Base-by-base conservation (phyloP, 2,888 invertebrate species). In the Folsomia candida region DNA sequence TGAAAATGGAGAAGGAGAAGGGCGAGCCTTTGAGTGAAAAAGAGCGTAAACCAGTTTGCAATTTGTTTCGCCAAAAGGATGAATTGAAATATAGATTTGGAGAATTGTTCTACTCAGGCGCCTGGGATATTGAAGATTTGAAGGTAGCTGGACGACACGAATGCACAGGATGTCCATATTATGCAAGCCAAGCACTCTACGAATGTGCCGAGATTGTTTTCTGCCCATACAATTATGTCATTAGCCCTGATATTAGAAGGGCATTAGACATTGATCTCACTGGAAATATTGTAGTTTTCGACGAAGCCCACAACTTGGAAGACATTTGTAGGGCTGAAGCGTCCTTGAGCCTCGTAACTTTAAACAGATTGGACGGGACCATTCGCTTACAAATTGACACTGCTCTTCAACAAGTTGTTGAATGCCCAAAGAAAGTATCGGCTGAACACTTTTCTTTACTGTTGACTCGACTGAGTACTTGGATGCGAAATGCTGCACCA, bases 301-400 rank as follows among this genome's bases (percentile, higher is more conserved):
- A 87, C 76, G 87, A 87, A 80, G 87, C 86, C 1, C 87, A 87
- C 81, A 87, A 87, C 79, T 85, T 87, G 22, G 87, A 87, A 80
- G 86, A 86, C 81, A 82, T 83, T 18, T 83, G 85, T 1, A 76
- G 86, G 20, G 84, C 84, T n/a, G 83, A 84, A 1, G 84, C 83
- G 29, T 71, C 72, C 0, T n/a, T 68, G 4, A 54, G 2, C 0
- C 37, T 70, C 26, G 67, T 67, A 37, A 14, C 4, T 37, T 37
- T 22, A n/a, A 25, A 60, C 9, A 11, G 60, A 20, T 60, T 14
- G 25, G 57, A 57, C n/a, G n/a, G 57, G 6, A 4, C 4, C 57
- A 20, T n/a, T 57, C 57, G 20, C 9, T n/a, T 9, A 6, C 6
- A 29, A 3, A 20, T 62, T 6, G n/a, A 37, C 37, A 14, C 4